phyloP scores from a whole-genome alignment of 2,888 invertebrate species.

The Xestia ashworthii region DNA sequence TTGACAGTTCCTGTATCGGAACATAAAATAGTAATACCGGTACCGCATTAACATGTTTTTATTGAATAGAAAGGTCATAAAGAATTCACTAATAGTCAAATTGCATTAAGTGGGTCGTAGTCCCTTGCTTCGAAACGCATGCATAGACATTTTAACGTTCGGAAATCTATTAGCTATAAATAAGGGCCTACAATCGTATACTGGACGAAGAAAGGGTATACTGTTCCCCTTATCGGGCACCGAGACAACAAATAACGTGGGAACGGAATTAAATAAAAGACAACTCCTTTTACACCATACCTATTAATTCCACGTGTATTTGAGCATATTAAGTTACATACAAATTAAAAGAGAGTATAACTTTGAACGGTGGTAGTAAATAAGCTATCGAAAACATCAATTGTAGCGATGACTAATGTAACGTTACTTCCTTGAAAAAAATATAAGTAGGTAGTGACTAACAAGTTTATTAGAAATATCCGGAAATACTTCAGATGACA shows the following conservation, averaged over 20 bases:
- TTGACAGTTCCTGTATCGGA: slow-evolving; percentile 12
- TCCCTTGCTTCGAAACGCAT: slow-evolving; percentile 81
- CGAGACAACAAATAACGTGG: slow-evolving; percentile 89
- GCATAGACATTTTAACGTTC: slow-evolving; percentile 82
- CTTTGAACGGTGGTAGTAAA: slow-evolving; percentile 50
- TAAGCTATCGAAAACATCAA: slow-evolving; percentile 51
- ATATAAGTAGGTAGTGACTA: slow-evolving; percentile 62
- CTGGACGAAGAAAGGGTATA: slow-evolving; percentile 88
- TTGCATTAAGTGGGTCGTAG: slow-evolving; percentile 73
- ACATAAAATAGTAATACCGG: slow-evolving; percentile 31
- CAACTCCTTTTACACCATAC: slow-evolving; percentile 82
- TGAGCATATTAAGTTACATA: slow-evolving; percentile 49
- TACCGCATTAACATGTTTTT: slow-evolving; percentile 46
- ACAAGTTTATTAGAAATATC: slow-evolving; percentile 61
- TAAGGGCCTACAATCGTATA: slow-evolving; percentile 86
- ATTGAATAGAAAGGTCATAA: slow-evolving; percentile 48
- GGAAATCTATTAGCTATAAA: slow-evolving; percentile 89
- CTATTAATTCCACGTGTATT: slow-evolving; percentile 79
- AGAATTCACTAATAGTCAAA: slow-evolving; percentile 66
- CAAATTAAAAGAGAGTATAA: slow-evolving; percentile 47
- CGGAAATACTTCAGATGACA: slow-evolving; percentile 68
- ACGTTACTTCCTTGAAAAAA: slow-evolving; percentile 60
- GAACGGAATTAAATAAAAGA: slow-evolving; percentile 87
- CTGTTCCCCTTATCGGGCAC: slow-evolving; percentile 88
- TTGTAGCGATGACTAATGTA: slow-evolving; percentile 65